Evolutionary conservation across 2,797 vertebrate genomes (phyloP).

Genomic region (Brotula barbata): DNA sequence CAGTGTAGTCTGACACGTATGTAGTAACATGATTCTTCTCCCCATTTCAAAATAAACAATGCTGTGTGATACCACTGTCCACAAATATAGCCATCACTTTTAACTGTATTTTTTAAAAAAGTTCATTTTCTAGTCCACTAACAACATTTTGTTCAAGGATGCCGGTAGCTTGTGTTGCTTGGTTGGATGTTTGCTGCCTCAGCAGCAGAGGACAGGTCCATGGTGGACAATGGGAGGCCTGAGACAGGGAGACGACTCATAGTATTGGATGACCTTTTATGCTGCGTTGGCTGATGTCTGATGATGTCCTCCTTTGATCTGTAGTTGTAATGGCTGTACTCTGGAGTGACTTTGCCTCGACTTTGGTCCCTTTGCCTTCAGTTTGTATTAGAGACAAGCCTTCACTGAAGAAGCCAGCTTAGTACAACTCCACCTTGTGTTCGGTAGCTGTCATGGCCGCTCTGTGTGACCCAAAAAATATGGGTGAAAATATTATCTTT

Average conservation of each 20-base stretch:
- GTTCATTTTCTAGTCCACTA: constrained; percentile 57
- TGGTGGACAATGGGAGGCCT: constrained; percentile 85
- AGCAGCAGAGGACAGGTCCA: constrained; percentile 65
- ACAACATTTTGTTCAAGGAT: constrained; percentile 80
- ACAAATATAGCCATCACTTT: constrained; percentile 92
- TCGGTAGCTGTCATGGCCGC: constrained; percentile 67
- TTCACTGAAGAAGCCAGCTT: constrained; percentile 50
- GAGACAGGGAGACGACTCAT: constrained; percentile 86
- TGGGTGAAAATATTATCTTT: constrained; percentile 86
- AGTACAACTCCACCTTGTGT: constrained; percentile 50
- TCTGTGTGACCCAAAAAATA: constrained; percentile 84
- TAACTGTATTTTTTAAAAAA: constrained; percentile 69
- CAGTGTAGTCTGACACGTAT: constrained; percentile 96
- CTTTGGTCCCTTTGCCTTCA: constrained; percentile 74
- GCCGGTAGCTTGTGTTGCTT: constrained; percentile 84
- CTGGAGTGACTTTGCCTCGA: constrained; percentile 65
- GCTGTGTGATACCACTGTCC: constrained; percentile 90
- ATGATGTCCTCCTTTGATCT: constrained; percentile 54
- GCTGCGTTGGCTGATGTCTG: constrained; percentile 50
- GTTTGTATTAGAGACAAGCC: constrained; percentile 64
- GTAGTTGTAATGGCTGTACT: constrained; percentile 56
- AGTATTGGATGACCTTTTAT: constrained; percentile 53
- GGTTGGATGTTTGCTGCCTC: constrained; percentile 77
- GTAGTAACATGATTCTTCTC: constrained; percentile 83
- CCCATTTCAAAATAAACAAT: constrained; percentile 90